Evolutionary conservation across 2,797 vertebrate species (phyloP).

Genomic region (Tragelaphus oryx): DNA sequence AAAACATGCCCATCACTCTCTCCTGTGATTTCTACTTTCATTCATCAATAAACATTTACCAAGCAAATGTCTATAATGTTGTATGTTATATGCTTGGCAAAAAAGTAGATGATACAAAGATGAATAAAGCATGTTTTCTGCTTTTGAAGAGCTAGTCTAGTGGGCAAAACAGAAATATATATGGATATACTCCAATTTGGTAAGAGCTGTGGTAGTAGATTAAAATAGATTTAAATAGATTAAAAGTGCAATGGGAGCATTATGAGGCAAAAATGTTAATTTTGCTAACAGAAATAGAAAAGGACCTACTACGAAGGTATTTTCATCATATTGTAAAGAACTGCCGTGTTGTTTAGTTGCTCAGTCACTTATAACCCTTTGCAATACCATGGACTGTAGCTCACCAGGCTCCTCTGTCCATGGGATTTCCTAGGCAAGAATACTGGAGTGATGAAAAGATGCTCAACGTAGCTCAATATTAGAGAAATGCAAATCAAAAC

Average conservation of each 20-base stretch:
- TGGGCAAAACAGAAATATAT: not conserved
- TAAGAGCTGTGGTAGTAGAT: not conserved
- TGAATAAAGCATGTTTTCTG: conserved; percentile 27
- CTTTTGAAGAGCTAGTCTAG: not conserved
- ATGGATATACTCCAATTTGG: not conserved
- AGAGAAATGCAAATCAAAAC: not conserved
- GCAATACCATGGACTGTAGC: not conserved
- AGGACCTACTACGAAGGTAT: not conserved
- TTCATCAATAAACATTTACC: not conserved
- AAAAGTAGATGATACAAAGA: not conserved
- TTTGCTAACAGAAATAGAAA: conserved; percentile 18
- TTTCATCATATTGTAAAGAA: not conserved
- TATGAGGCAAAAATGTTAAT: not conserved
- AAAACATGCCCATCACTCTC: not conserved
- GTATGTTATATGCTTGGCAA: not conserved
- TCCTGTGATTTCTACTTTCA: not conserved
- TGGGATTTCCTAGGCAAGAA: not conserved
- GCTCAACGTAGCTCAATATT: not conserved
- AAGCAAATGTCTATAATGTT: not conserved
- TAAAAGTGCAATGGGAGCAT: not conserved
- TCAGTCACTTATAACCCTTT: not conserved
- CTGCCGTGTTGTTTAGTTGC: not conserved
- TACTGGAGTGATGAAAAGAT: not conserved
- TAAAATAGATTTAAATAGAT: not conserved
- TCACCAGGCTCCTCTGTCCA: not conserved